A percentile compares a stretch with the other conserved stretches of the same genome.
phyloP scores from a whole-genome alignment of 2,113 vertebrate species.

The Anhinga rufa region DNA sequence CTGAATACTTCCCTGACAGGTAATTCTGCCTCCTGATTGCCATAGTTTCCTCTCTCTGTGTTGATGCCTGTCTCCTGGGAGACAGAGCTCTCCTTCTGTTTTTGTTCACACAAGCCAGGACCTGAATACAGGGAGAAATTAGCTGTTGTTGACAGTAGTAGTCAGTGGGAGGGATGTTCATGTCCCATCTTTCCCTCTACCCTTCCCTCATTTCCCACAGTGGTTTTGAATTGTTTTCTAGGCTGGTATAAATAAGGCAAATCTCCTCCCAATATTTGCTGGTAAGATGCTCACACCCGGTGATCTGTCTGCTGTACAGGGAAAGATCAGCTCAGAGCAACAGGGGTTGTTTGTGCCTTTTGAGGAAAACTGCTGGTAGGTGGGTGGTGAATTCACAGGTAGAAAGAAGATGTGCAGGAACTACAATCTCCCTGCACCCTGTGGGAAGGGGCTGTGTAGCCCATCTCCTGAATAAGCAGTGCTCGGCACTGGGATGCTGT shows the following conservation, averaged over 20 bases:
- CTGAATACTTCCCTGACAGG: background rate
- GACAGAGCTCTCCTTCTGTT: background rate
- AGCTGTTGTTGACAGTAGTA: background rate
- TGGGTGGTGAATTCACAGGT: background rate
- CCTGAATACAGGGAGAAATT: background rate
- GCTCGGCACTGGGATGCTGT: accelerated
- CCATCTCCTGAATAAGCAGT: background rate
- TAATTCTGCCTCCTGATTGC: background rate
- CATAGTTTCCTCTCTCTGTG: background rate
- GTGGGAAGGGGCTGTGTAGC: background rate
- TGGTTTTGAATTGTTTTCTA: background rate
- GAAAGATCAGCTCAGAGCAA: background rate
- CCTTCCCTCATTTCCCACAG: background rate
- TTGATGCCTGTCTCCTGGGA: background rate
- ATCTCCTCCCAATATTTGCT: background rate
- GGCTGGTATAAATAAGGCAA: background rate
- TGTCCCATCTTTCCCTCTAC: background rate
- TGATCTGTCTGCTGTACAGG: background rate
- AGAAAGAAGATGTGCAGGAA: background rate
- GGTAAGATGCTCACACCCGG: background rate
- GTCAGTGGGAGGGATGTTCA: background rate
- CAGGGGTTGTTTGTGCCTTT: background rate
- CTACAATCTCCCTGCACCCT: background rate
- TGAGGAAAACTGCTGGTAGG: background rate
- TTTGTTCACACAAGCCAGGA: background rate